phyloP scores from a whole-genome alignment of 2,797 vertebrate genomes.

The Lemur catta region DNA sequence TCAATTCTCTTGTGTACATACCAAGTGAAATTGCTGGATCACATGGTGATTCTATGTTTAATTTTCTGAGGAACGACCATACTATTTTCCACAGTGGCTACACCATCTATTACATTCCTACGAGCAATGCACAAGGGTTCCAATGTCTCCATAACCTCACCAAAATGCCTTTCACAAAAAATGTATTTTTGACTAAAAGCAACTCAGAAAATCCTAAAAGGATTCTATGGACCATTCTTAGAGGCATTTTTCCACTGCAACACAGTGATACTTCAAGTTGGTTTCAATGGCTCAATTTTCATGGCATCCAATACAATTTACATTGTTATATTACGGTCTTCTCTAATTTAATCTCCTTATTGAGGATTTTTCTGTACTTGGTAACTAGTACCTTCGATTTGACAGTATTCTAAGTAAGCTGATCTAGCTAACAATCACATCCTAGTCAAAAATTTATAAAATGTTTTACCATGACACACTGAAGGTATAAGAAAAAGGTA shows the following conservation, averaged over 20 bases:
- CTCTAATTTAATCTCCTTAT: not conserved
- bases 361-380: not conserved
- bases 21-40: not conserved
- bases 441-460: not conserved
- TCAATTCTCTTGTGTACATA: not conserved
- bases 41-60: not conserved
- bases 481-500: not conserved
- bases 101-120: not conserved
- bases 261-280: not conserved
- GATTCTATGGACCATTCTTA: slow-evolving; percentile 65
- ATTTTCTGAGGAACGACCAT: not conserved
- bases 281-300: not conserved
- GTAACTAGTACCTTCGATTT: not conserved
- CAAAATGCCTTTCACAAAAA: not conserved
- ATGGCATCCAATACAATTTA: not conserved
- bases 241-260: not conserved
- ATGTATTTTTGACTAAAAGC: slow-evolving; percentile 71
- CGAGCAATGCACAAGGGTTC: not conserved
- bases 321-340: not conserved
- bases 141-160: not conserved
- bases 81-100: not conserved
- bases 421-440: not conserved
- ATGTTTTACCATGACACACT: not conserved
- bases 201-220: slow-evolving; percentile 76
- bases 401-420: not conserved